Evolutionary conservation across 2,113 vertebrate species (phyloP), one percentile per base, ranked within the genome.

Genomic region (Camelus dromedarius): DNA sequence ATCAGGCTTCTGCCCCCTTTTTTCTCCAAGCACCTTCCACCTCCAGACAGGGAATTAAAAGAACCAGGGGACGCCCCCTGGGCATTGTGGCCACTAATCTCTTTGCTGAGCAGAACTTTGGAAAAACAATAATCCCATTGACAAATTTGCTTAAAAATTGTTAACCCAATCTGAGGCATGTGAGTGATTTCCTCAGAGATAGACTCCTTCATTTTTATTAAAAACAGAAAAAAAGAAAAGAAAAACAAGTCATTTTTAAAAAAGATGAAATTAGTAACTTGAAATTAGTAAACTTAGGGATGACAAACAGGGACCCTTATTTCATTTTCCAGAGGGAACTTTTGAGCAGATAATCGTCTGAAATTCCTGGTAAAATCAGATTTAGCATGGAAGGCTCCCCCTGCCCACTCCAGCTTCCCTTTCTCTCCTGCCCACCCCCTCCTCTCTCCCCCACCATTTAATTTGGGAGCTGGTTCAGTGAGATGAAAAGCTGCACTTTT

Each of bases 401-500:
- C n/a, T 76, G 22, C 32, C 69, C n/a, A 1, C 26, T 66, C 58
- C 6, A 15, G 35, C 50, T 83, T 83, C 62, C 46, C n/a, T 35
- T 48, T 22, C 38, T n/a, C 10, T 16, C 19, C 30, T 64, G 82
- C 56, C 56, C 66, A 42, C 56, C 66, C 1, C 1, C 92, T 89
- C 87, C 42, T 48, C 93, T 86, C 95, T 82, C 96, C 67, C 90
- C 92, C 81, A 91, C 90, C 96, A 96, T 97, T 97, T 96, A 96
- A n/a, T 98, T 82, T 97, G 96, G 95, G 98, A 97, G 98, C 98
- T 96, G 97, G 97, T 98, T 98, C 97, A 97, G 96, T 83, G 97
- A 98, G 97, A 98, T 98, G 98, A 98, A 98, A 98, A 98, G 98
- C 98, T 96, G 97, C 96, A 97, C 96, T 98, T 97, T 98, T 98